Evolutionary conservation across 2,888 invertebrate genomes (phyloP).

Genomic region (Tetrapedia diversipes): DNA sequence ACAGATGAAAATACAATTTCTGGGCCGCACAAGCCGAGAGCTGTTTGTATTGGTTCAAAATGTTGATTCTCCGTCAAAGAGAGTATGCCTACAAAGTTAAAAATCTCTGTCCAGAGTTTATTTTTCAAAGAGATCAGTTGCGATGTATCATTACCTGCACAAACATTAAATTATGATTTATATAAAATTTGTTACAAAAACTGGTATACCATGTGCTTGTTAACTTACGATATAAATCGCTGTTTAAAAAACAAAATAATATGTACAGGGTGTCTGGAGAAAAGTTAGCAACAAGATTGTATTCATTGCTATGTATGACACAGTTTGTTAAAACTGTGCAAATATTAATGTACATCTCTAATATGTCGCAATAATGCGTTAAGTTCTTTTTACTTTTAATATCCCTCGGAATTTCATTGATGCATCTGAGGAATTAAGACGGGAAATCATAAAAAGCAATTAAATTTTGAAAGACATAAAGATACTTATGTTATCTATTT

Average conservation of each 20-base stretch:
- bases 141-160: constrained; percentile 78
- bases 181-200: not conserved
- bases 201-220: no score
- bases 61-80: constrained; percentile 78
- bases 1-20: constrained; percentile 72
- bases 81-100: constrained; percentile 82
- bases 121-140: constrained; percentile 83
- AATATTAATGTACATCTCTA: constrained; percentile 84
- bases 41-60: constrained; percentile 74
- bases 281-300: constrained; percentile 82
- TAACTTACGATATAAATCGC: constrained; percentile 83
- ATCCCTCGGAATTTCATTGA: constrained; percentile 80
- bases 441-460: constrained; percentile 1
- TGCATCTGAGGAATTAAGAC: constrained; percentile 76
- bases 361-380: constrained; percentile 82
- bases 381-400: constrained; percentile 80
- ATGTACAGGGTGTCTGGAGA: constrained; percentile 83
- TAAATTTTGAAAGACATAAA: not conserved
- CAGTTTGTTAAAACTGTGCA: constrained; percentile 83
- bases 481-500: not conserved
- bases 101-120: constrained; percentile 83
- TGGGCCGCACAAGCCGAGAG: constrained; percentile 71
- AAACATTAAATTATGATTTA: constrained; percentile 11
- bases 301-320: constrained; percentile 79
- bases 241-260: constrained; percentile 81